Conservation (phyloP, 2,113 vertebrate genomes). For the Alethe castanea region DNA sequence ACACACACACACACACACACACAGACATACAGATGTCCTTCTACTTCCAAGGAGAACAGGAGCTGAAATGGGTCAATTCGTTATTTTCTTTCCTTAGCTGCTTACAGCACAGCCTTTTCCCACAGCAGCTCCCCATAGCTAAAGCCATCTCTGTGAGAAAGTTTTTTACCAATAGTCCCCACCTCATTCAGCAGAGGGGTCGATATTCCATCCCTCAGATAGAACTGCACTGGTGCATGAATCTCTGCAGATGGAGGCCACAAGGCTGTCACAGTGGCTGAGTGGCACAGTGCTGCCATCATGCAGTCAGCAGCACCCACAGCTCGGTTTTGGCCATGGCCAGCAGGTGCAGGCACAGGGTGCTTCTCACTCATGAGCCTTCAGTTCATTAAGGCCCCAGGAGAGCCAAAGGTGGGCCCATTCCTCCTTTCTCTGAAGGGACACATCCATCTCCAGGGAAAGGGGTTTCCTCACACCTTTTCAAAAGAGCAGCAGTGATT, state of each 20-base stretch:
- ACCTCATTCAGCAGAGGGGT: background rate
- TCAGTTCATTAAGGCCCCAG: background rate
- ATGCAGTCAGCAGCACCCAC: background rate
- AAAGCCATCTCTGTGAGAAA: background rate
- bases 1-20: background rate
- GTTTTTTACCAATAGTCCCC: background rate
- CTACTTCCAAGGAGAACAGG: background rate
- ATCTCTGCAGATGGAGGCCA: background rate
- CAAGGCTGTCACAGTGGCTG: background rate
- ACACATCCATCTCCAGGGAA: background rate
- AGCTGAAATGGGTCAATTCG: background rate
- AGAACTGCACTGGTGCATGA: background rate
- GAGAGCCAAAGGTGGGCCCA: background rate
- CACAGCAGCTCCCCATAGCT: background rate
- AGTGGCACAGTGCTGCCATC: background rate
- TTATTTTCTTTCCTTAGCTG: background rate
- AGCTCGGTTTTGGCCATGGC: background rate
- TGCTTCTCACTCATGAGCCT: rapidly evolving
- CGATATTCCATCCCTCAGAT: background rate
- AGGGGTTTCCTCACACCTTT: background rate
- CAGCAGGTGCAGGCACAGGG: rapidly evolving
- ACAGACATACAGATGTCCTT: background rate
- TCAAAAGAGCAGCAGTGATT: background rate
- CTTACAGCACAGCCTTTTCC: background rate
- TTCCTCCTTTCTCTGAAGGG: background rate